Evolutionary conservation across 2,113 vertebrate genomes (phyloP), one percentile per base, ranked within the genome.

Genomic region (Channa argus): DNA sequence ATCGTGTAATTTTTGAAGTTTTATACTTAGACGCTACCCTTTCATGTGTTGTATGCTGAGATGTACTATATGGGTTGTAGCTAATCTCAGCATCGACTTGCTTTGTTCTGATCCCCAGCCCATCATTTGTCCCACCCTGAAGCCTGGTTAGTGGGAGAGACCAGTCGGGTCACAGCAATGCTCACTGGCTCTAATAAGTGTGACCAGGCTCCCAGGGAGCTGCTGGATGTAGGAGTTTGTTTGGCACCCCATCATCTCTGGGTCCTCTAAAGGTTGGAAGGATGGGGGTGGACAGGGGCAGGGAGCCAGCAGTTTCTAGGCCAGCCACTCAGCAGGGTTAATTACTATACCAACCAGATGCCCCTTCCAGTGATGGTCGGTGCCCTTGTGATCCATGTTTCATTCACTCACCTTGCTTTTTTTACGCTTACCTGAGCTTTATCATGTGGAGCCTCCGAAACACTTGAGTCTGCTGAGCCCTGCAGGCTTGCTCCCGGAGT

Each of bases 281-380:
- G 77, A 83, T 82, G 67, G 71, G 63, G 73, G 64, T 63, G 74
- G 63, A 79, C 67, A 59, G 80, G 89, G 80, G 55, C 75, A 66
- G 66, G 76, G 76, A 89, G 82, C 36, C 74, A 71, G 80, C 73
- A 69, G 76, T 87, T 90, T 90, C 82, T 77, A 84, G 66, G 79
- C 84, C 75, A 69, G 79, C 73, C 81, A 73, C 79, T 84, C 78
- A 76, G 71, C 71, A 72, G 74, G 89, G 90, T 89, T 93, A 93
- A 91, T 91, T 86, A 91, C 85, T 85, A 45, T 78, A 83, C 86
- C 78, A 77, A 61, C 79, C 80, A 80, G 68, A 50, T 55, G 66
- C 71, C 86, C 78, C 71, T 68, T 67, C 84, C 76, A 74, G 65
- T 81, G 74, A 76, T 88, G 83, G 86, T 73, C 80, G 80, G n/a